Evolutionary conservation across 2,113 vertebrate species (phyloP).

Genomic region (Leuciscus idus): DNA sequence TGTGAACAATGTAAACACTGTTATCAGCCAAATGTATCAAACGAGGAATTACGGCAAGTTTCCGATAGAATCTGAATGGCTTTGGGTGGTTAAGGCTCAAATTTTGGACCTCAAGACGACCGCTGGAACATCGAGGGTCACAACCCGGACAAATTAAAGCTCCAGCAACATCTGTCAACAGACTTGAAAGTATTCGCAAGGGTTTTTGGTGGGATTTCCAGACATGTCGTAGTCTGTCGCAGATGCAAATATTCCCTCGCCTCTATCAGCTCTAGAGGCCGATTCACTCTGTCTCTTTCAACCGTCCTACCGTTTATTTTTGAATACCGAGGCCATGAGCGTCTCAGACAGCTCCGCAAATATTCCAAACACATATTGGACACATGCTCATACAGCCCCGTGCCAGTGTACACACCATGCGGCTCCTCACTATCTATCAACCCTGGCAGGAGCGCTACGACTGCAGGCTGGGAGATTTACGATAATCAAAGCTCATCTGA

Average conservation of each 20-base stretch:
- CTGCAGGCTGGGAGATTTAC: conserved; percentile 38
- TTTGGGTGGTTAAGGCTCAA: not conserved
- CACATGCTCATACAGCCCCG: conserved; percentile 42
- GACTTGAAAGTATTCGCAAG: not conserved
- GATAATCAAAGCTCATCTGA: conserved; percentile 24
- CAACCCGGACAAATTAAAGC: not conserved
- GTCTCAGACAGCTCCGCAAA: conserved; percentile 55
- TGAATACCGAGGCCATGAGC: conserved; percentile 57
- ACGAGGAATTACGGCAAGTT: not conserved
- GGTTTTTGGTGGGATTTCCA: conserved; percentile 9
- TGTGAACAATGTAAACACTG: not conserved
- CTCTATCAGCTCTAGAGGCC: not conserved
- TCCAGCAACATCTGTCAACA: not conserved
- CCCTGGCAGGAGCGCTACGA: conserved; percentile 2
- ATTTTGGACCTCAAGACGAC: not conserved
- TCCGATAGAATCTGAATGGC: not conserved
- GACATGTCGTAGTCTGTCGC: conserved; percentile 7
- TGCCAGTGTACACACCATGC: conserved; percentile 56
- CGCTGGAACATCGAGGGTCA: not conserved
- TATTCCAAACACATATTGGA: conserved; percentile 58
- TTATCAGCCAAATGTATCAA: conserved; percentile 2
- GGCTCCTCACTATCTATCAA: conserved; percentile 34
- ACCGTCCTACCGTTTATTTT: conserved; percentile 50
- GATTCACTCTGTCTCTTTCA: not conserved
- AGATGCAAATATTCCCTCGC: not conserved